Percentiles rank a stretch among this genome's conserved stretches.
Evolutionary conservation across 2,113 vertebrate genomes (phyloP).

Genomic region (Chaetodon auriga): DNA sequence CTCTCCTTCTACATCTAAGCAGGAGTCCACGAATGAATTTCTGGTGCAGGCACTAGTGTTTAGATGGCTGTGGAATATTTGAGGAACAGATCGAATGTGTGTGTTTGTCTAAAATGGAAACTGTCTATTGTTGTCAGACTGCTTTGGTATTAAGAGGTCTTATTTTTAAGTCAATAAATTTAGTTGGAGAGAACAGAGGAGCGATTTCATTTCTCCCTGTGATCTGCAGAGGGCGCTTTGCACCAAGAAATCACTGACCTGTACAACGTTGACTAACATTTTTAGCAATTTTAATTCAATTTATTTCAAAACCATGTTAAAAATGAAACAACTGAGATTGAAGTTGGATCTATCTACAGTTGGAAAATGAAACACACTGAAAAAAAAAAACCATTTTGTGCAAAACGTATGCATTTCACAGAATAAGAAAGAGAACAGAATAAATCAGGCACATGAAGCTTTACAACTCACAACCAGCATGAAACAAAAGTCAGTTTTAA

Average conservation of each 20-base stretch:
- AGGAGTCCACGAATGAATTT: constrained; percentile 40
- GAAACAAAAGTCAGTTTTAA: constrained; percentile 75
- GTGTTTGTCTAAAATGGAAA: constrained; percentile 20
- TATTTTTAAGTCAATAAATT: constrained; percentile 68
- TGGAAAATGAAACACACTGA: constrained; percentile 68
- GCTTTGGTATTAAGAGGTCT: constrained; percentile 25
- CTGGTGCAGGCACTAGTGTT: constrained; percentile 77
- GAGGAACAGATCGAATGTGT: constrained; percentile 18
- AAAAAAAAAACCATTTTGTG: constrained; percentile 73
- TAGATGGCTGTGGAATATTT: constrained; percentile 39
- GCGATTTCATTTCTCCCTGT: neutral
- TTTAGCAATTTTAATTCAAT: constrained; percentile 65
- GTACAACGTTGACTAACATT: neutral
- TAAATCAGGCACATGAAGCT: constrained; percentile 91
- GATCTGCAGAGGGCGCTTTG: constrained; percentile 66
- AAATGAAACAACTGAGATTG: constrained; percentile 67
- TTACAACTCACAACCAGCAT: constrained; percentile 91
- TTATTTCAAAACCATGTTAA: constrained; percentile 80
- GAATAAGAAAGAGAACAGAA: constrained; percentile 77
- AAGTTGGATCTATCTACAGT: constrained; percentile 70
- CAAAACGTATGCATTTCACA: constrained; percentile 82
- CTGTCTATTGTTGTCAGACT: constrained; percentile 8
- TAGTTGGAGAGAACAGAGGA: constrained; percentile 10
- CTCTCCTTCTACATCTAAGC: constrained; percentile 11
- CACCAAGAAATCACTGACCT: constrained; percentile 21